Evolutionary conservation across 2,888 invertebrate genomes (phyloP), one percentile per base, ranked within the genome.

Genomic region (Caenorhabditis becei): DNA sequence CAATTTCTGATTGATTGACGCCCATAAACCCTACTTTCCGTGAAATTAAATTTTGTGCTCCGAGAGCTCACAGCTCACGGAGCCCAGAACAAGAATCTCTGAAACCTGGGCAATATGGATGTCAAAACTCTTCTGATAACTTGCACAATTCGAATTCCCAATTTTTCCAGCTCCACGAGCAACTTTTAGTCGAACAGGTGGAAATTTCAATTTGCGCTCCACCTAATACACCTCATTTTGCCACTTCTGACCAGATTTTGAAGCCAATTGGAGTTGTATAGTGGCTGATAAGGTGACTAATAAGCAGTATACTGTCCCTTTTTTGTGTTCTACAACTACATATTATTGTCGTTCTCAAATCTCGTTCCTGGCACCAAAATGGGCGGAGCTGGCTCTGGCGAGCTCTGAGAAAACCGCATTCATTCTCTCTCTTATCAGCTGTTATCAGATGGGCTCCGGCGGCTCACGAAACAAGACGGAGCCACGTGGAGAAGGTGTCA

Each of bases 401-500:
- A 14, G 41, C 41, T 53, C 24, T n/a, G n/a, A n/a, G n/a, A n/a
- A 10, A 24, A 11, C 53, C n/a, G 16, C 24, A 16, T 24, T 53
- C 53, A 24, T 53, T 26, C 18, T 44, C 20, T 44, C n/a, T 23
- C 51, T 54, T 24, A 14, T n/a, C 7, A 11, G 8, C 41, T 10
- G 2, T 41, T 35, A 53, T 53, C 70, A 69, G 58, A 81, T 81
- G 81, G 81, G 81, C 18, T 58, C 51, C 44, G 51, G 63, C 8
- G 26, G 63, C 20, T 77, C 77, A 14, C 69, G 81, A 16, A 81
- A 81, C 54, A 81, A 81, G 28, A 81, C 81, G 16, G 81, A 81
- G 58, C 81, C 81, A 59, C 81, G 81, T 63, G 72, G 67, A 23
- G 81, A 81, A 20, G 81, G 81, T 11, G 77, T 81, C 62, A 77